Evolutionary conservation across 2,888 invertebrate species (phyloP), one percentile per base, ranked within the genome.

Genomic region (Mythimna loreyi): DNA sequence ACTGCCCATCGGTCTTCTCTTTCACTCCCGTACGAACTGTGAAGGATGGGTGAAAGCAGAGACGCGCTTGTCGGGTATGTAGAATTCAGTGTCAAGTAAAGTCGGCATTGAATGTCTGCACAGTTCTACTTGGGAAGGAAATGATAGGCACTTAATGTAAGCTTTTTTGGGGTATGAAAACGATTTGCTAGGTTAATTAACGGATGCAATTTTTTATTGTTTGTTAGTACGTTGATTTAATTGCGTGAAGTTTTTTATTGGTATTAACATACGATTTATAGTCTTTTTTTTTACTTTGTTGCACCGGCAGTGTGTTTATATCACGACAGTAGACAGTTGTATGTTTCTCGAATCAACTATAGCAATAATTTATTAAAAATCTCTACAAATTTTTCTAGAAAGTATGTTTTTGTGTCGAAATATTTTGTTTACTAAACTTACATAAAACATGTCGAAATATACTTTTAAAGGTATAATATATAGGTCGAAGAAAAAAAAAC

Each of bases 1-100:
- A 93, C 93, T 89, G 87, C 72, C 84, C 72, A 66, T 84, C 78
- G 72, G 73, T 76, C 84, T 72, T 94, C 95, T 91, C 93, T 87
- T 73, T 95, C 91, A 74, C 87, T 84, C 90, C 19, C 60, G 40
- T 78, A 75, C 74, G 52, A 86, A 85, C 56, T 59, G 90, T 89
- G 85, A 90, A 88, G 88, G 93, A 94, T 83, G 82, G 90, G 85
- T 83, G 88, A 90, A 90, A 90, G 89, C 89, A 82, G 83, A 89
- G 91, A 92, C 91, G 87, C 92, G 92, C 89, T 94, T 90, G 92
- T 78, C 91, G 94, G 81, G 78, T 93, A 94, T 94, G 93, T 94
- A 91, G 94, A 92, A 92, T 94, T 92, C 83, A 93, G 93, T 95
- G 94, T 94, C 94, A 95, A 90, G 87, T 86, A 85, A 85, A 86